Evolutionary conservation across 2,113 vertebrate species (phyloP), one percentile per base, ranked within the genome.

Genomic region (Chamaetylas fuelleborni): DNA sequence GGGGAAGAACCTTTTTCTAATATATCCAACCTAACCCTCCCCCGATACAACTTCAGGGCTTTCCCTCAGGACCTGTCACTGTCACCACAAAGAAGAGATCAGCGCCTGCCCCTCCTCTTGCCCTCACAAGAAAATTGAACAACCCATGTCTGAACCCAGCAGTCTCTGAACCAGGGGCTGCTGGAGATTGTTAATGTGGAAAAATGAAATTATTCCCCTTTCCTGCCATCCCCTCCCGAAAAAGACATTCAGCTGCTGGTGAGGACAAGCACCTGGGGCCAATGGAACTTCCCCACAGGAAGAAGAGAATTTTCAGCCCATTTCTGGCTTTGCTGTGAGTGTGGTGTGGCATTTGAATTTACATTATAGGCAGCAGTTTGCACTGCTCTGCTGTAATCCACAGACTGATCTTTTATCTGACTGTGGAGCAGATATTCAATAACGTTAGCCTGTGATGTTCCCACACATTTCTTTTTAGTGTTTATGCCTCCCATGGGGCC

Each of bases 301-400:
- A 81, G 34, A 43, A 81, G 22, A 17, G 9, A 19, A 11, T 85
- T 51, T 92, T 64, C 38, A 93, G 26, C 14, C 3, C 0, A 2
- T 47, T 58, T 78, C 64, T 86, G 91, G 26, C 58, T 73, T 83
- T 53, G 11, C 36, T 14, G 1, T 28, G n/a, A 47, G 38, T 2
- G 0, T 58, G 51, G 66, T 17, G 3, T 14, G 57, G n/a, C 14
- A 7, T 40, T 88, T 43, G 36, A 43, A 45, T 77, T 61, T 91
- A 40, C 31, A 2, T 36, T 38, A 16, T 1, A 6, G 19, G 53
- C 43, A 81, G 56, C 58, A 78, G 80, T 0, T 0, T 20, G 24
- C 19, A 1, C 62, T 29, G 69, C n/a, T 69, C 36, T 33, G 64
- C 88, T 60, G 57, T 23, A 57, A 88, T 19, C 48, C 69, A n/a